Base-by-base conservation (phyloP, 1,140 invertebrate species). In the Caenorhabditis tropicalis region DNA sequence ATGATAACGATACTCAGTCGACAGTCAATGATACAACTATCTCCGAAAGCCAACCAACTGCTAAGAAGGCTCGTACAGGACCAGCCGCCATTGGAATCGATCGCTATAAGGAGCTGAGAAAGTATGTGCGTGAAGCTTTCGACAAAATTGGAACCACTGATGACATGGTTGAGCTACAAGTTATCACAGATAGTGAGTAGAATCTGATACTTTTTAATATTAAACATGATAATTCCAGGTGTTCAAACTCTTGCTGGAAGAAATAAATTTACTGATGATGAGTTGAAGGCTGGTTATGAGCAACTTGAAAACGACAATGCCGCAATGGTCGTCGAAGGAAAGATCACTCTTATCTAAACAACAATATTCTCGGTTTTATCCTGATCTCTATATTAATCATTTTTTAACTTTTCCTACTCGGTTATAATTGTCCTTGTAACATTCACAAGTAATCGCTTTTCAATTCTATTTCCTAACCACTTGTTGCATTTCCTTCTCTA, bases 101-200 rank as follows among this genome's bases (percentile, higher is more conserved):
- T 46, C 82, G 82, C n/a, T 91, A 89, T 79, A 88, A 90, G 56
- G 53, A 82, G 27, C 90, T 91, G 65, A 86, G 86, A 31, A 85
- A 84, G 31, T 88, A 53, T 56, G 85, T 91, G 10, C 87, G 90
- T n/a, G 85, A 85, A 46, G 88, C 90, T 15, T 91, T 91, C 49
- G 90, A 91, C 51, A 79, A 85, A 9, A 24, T 85, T 19, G 87
- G 85, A 43, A 70, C 60, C 16, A 60, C 82, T 31, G 85, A 88
- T 27, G 88, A 89, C 2, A 74, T 88, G 49, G 80, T 74, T 48
- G 46, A 84, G 16, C 31, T 88, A 29, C 60, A 70, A 31, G 58
- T 58, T 31, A 83, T 90, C 39, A 80, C 70, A n/a, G 85, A 86
- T 24, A 48, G 36, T 85, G 21, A 39, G 79, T 48, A 16, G 12